phyloP scores from a whole-genome alignment of 2,113 vertebrate genomes.

The Cichladusa arquata region DNA sequence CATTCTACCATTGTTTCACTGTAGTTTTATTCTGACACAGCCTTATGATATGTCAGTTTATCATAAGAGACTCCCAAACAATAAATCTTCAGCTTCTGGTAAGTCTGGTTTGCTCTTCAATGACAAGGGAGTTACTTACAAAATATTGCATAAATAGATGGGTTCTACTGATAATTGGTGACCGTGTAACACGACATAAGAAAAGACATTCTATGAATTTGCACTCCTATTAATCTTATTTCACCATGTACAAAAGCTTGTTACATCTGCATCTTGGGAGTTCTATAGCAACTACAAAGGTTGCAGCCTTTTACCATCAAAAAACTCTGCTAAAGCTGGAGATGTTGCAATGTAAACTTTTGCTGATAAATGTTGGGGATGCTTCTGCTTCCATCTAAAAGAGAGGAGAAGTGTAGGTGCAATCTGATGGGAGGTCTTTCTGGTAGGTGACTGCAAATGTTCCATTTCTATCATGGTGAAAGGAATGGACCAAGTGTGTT shows the following conservation, averaged over 20 bases:
- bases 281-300: neutral
- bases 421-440: neutral
- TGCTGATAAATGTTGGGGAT: no score
- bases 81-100: neutral
- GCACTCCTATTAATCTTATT: neutral
- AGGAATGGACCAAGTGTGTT: neutral
- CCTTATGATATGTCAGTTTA: neutral
- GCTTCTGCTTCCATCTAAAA: neutral
- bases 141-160: neutral
- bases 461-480: rapidly evolving
- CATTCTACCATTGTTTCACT: neutral
- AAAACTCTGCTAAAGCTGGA: neutral
- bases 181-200: neutral
- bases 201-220: neutral
- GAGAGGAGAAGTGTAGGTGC: neutral
- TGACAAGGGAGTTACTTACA: neutral
- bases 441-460: neutral
- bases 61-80: neutral
- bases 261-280: neutral
- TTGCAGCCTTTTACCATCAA: neutral
- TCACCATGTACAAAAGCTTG: neutral
- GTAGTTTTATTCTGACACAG: neutral
- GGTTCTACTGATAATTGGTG: neutral
- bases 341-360: neutral
- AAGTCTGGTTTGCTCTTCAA: neutral